Conservation (phyloP, 2,797 vertebrate genomes). For the Glyptemys insculpta region DNA sequence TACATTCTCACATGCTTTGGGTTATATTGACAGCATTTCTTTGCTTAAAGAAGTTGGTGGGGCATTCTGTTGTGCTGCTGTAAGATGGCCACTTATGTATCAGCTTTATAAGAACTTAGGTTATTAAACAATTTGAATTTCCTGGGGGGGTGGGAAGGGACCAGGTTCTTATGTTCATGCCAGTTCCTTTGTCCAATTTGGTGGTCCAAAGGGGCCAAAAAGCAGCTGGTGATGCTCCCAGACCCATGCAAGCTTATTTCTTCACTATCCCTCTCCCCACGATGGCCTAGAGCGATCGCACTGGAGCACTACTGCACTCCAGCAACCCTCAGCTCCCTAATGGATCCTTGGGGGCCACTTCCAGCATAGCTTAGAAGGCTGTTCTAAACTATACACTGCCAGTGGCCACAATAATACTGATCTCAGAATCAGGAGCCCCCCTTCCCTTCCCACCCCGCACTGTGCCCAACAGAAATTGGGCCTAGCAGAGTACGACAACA, state of each 20-base stretch:
- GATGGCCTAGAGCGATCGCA: neutral
- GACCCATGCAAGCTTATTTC: neutral
- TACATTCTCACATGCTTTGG: neutral
- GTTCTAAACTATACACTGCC: neutral
- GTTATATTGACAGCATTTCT: neutral
- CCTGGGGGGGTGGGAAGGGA: neutral
- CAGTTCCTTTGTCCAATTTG: fast-evolving
- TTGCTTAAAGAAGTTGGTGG: neutral
- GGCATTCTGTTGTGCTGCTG: neutral
- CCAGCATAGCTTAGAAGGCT: neutral
- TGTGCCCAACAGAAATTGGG: neutral
- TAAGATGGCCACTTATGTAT: neutral
- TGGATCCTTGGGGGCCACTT: neutral
- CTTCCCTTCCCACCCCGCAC: neutral
- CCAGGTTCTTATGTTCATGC: neutral
- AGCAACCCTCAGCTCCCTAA: neutral
- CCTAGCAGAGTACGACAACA: neutral
- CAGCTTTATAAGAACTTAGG: neutral
- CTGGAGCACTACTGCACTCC: neutral
- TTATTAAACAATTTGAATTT: neutral
- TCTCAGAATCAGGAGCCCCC: neutral
- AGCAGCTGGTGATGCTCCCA: neutral
- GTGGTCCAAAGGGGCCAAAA: neutral
- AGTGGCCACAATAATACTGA: neutral
- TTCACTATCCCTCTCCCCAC: neutral